These are phyloP conservation scores for Enteromius viviparus DNA, from an alignment of 2,797 vertebrate genomes.

Conservation along the genomic window DNA sequence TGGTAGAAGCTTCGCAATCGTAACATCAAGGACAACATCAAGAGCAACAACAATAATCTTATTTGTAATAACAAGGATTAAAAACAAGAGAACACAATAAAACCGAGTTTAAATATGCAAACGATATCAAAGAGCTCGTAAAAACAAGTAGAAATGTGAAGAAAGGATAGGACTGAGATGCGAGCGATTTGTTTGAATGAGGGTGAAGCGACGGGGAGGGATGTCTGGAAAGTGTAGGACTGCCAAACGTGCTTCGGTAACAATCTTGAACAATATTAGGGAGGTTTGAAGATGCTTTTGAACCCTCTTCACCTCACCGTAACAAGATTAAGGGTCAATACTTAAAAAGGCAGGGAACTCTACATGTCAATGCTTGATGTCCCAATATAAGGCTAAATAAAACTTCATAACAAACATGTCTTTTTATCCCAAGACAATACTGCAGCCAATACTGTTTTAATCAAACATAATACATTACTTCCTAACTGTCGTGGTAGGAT, in stretches of 20 bases:
- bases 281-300: slow-evolving; percentile 27
- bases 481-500: slow-evolving; percentile 18
- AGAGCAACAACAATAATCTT: slow-evolving; percentile 70
- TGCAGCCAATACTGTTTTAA: slow-evolving; percentile 45
- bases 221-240: slow-evolving; percentile 34
- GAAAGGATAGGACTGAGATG: slow-evolving; percentile 48
- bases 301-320: slow-evolving; percentile 18
- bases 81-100: slow-evolving; percentile 77
- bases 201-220: background rate
- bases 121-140: slow-evolving; percentile 77
- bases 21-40: slow-evolving; percentile 74
- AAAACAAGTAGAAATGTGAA: slow-evolving; percentile 72
- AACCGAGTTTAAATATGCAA: slow-evolving; percentile 79
- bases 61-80: slow-evolving; percentile 68
- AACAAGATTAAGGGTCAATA: slow-evolving; percentile 38
- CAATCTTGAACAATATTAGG: slow-evolving; percentile 34
- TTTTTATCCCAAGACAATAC: slow-evolving; percentile 35
- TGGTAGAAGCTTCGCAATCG: slow-evolving; percentile 80
- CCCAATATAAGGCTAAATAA: slow-evolving; percentile 39
- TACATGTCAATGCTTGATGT: slow-evolving; percentile 40
- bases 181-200: slow-evolving; percentile 23
- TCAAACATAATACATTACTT: slow-evolving; percentile 28
- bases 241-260: slow-evolving; percentile 32
- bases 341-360: slow-evolving; percentile 39
- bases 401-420: slow-evolving; percentile 26